Evolutionary conservation across 1,140 invertebrate species (phyloP).

Genomic region (Heliconius himera): DNA sequence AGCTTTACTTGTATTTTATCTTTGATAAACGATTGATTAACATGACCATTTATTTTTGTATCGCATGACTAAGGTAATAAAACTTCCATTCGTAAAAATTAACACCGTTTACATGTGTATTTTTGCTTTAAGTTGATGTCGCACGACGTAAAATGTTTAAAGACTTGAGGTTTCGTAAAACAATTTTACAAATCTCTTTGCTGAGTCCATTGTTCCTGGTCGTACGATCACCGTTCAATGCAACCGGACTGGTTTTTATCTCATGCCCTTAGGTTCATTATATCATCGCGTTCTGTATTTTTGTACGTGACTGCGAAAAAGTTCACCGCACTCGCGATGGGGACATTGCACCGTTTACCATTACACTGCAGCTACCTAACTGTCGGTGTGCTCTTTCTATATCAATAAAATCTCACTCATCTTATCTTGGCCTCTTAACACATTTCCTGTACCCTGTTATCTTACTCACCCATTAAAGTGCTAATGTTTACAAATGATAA

Average conservation of each 20-base stretch:
- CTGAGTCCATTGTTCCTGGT: slow-evolving; percentile 32
- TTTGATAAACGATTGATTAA: slow-evolving; percentile 23
- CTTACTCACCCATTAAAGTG: slow-evolving; percentile 65
- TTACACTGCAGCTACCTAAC: slow-evolving; percentile 37
- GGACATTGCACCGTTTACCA: slow-evolving; percentile 54
- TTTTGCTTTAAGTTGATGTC: not conserved
- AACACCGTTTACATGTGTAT: not conserved
- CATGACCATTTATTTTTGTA: slow-evolving; percentile 17
- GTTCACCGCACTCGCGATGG: slow-evolving; percentile 62
- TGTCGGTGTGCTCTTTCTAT: slow-evolving; percentile 29
- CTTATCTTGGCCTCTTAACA: slow-evolving; percentile 52
- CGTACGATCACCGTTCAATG: slow-evolving; percentile 38
- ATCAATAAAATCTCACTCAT: slow-evolving; percentile 42
- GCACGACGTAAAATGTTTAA: not conserved
- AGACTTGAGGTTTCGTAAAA: slow-evolving; percentile 8
- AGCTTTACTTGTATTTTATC: slow-evolving; percentile 28
- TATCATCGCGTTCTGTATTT: slow-evolving; percentile 58
- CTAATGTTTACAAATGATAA: slow-evolving; percentile 53
- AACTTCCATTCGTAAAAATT: not conserved
- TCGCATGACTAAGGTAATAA: not conserved
- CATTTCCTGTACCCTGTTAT: slow-evolving; percentile 56
- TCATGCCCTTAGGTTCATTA: slow-evolving; percentile 61
- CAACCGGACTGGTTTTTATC: slow-evolving; percentile 55
- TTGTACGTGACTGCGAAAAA: slow-evolving; percentile 56
- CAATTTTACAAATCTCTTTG: slow-evolving; percentile 1